Percentiles rank a stretch among this genome's conserved stretches.
Conservation (phyloP, 2,888 invertebrate genomes). For the Pristionchus japonicus region DNA sequence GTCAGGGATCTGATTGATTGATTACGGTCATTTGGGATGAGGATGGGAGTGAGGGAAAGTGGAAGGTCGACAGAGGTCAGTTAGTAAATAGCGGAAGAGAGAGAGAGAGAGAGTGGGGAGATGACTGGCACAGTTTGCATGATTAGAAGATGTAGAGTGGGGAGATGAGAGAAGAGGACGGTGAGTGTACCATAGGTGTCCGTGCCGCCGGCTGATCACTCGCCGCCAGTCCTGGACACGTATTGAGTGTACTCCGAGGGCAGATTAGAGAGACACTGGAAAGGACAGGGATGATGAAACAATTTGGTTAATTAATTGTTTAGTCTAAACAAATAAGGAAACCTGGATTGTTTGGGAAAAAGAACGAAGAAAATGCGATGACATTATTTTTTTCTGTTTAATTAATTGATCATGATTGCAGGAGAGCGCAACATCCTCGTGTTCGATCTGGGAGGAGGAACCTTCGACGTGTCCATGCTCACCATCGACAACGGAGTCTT, state of each 20-base stretch:
- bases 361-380: too few relatives aligned
- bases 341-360: too few relatives aligned
- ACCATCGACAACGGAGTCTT: slow-evolving; percentile 99
- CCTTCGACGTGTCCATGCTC: slow-evolving; percentile 96
- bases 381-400: too few relatives aligned
- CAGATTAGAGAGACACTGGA: background rate
- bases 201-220: too few relatives aligned
- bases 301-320: background rate
- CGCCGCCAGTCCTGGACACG: too few relatives aligned
- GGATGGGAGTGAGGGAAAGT: slow-evolving; percentile 19
- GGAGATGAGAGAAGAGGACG: background rate
- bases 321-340: too few relatives aligned
- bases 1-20: slow-evolving; percentile 9
- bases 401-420: slow-evolving; percentile 48
- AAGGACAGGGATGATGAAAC: background rate
- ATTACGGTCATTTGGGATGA: background rate
- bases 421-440: slow-evolving; percentile 95
- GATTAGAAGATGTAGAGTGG: background rate
- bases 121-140: slow-evolving; percentile 45
- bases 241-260: slow-evolving; percentile 13
- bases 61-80: slow-evolving; percentile 38
- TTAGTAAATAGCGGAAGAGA: slow-evolving; percentile 39
- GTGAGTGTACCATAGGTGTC: too few relatives aligned
- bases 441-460: slow-evolving; percentile 99
- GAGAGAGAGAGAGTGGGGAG: too few relatives aligned